Evolutionary conservation across 2,113 vertebrate genomes (phyloP).

Genomic region (Chaetura pelagica): DNA sequence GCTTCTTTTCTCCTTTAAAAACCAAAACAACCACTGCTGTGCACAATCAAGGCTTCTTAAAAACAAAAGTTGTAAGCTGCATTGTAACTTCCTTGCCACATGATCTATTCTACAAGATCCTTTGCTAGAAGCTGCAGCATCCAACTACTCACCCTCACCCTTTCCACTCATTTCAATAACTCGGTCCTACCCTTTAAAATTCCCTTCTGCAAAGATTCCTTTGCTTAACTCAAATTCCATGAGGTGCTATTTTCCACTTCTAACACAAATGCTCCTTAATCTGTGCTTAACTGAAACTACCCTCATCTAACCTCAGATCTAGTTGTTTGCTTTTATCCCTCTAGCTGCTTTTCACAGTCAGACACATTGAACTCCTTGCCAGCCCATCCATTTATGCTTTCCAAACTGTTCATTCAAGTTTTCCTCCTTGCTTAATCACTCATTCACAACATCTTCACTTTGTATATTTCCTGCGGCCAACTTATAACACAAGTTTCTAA

Average conservation of each 20-base stretch:
- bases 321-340: neutral
- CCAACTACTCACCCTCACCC: neutral
- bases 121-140: neutral
- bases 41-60: neutral
- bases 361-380: neutral
- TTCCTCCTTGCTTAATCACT: neutral
- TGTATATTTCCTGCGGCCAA: neutral
- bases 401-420: neutral
- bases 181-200: neutral
- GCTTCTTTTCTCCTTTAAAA: neutral
- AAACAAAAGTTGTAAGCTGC: neutral
- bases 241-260: neutral
- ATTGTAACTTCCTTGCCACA: neutral
- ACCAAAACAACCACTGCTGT: neutral
- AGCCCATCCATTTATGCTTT: neutral
- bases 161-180: neutral
- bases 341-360: neutral
- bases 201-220: neutral
- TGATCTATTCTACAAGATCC: neutral
- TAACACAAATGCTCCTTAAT: neutral
- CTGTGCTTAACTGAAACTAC: neutral
- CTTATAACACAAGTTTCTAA: neutral
- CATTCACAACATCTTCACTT: neutral
- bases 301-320: neutral
- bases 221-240: neutral